Evolutionary conservation across 2,113 vertebrate species (phyloP), one percentile per base, ranked within the genome.

Genomic region (Chunga burmeisteri): DNA sequence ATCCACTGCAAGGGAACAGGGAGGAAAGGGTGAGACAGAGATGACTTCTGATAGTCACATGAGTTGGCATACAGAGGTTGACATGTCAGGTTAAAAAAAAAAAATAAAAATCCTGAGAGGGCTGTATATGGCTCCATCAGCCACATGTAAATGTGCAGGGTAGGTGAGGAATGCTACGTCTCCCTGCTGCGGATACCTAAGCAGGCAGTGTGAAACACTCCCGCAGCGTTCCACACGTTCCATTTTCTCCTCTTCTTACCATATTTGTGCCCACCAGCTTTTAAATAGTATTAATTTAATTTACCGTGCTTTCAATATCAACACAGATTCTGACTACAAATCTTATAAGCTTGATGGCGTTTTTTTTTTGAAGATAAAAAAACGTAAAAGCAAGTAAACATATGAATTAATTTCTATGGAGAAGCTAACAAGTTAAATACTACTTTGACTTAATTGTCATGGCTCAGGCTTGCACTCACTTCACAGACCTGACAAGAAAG

Each of bases 161-260:
- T 77, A 77, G 75, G 86, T 95, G 96, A 96, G 97, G 93, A 98
- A 97, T 95, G 81, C 94, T 81, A 5, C 49, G 4, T 38, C 67
- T 95, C 81, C 82, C 82, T 70, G 94, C 53, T 40, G 56, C 71
- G 66, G 82, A 87, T 83, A 86, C 63, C 50, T 90, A 11, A 40
- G 81, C 49, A 55, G 81, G 49, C 87, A 73, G 89, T 42, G 91
- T 53, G 81, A 96, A 94, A 80, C 46, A 46, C 84, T 71, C 89
- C 86, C 8, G 0, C n/a, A 47, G 63, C 47, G 6, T 94, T 95
- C 92, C 78, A 67, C 20, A 6, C 42, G 9, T 72, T 40, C 65
- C 70, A 8, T 32, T 59, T 65, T 36, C 52, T 10, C 58, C 88
- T 90, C 25, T 40, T 73, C 36, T 23, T n/a, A 21, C 3, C 68